Evolutionary conservation across 2,113 vertebrate species (phyloP).

Genomic region (Butastur rufipennis): DNA sequence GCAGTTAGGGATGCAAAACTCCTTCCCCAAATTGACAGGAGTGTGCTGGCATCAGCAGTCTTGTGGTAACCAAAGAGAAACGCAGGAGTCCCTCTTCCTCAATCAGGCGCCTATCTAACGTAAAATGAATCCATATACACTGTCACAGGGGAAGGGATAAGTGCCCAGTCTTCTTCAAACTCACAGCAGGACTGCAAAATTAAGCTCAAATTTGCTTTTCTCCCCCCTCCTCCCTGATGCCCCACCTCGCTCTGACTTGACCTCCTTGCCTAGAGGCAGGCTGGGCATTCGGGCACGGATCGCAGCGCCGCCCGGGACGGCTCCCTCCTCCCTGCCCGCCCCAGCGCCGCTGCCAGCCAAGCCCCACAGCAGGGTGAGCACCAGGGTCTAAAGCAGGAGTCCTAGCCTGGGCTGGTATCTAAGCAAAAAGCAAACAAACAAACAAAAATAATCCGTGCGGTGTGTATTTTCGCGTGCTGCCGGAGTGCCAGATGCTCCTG

Average conservation of each 20-base stretch:
- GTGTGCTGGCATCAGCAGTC: neutral
- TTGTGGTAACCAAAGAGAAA: neutral
- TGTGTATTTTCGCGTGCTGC: neutral
- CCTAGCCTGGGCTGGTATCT: neutral
- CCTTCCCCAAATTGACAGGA: neutral
- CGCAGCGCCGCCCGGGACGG: neutral
- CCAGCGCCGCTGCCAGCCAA: fast-evolving
- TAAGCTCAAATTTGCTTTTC: neutral
- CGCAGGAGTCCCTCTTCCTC: neutral
- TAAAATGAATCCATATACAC: neutral
- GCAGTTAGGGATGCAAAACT: neutral
- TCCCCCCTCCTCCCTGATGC: neutral
- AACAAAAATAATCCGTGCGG: neutral
- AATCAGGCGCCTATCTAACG: neutral
- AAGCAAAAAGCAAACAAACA: neutral
- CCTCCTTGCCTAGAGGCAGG: neutral
- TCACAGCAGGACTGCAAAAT: neutral
- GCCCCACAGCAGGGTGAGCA: neutral
- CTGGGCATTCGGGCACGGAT: too few relatives aligned
- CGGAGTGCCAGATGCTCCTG: neutral
- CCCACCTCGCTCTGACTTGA: neutral
- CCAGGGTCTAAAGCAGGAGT: neutral
- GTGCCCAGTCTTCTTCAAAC: neutral
- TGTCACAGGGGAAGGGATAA: neutral
- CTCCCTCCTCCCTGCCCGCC: neutral